Evolutionary conservation across 2,797 vertebrate genomes (phyloP), one percentile per base, ranked within the genome.

Genomic region (Brachyrhaphis roseni): DNA sequence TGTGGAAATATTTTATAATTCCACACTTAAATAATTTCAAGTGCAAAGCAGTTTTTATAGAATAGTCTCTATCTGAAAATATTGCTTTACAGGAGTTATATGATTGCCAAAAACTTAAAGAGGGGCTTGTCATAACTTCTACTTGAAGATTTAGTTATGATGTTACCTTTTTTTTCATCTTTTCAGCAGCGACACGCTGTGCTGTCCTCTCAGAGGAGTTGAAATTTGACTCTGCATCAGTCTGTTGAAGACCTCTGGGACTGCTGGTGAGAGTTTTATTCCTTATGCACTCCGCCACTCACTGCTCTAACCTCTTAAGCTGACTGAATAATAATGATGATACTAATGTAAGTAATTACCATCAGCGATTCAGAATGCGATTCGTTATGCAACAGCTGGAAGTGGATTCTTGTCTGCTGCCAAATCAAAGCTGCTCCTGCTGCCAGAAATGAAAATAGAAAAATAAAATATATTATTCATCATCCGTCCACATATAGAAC

Each of bases 301-400:
- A 91, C 53, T 66, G 81, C 82, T 74, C 77, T 85, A 84, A 82
- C 83, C 89, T 90, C 86, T 87, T 88, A 84, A 90, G 77, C 77
- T 75, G 85, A 86, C 82, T 90, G 85, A 92, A 91, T 91, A 90
- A 92, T 91, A 93, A 91, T 85, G 79, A 86, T 72, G 81, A 85
- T 86, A 86, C 87, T 87, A 93, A 92, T 90, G 87, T 84, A 84
- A 90, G 90, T 90, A 91, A 93, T 93, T 90, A 90, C n/a, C 83
- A 87, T 93, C 87, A 91, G 91, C 88, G 88, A 91, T 93, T 91
- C 89, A 93, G 78, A 57, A 87, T 72, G 57, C 75, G 72, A 47
- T 77, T 84, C 49, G 73, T 88, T 87, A 85, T 72, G 81, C 76
- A 53, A 66, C 70, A 12, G 75, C 80, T 82, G 87, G 82, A 87